Evolutionary conservation across 2,888 invertebrate species (phyloP).

Genomic region (Drosophila pegasa): DNA sequence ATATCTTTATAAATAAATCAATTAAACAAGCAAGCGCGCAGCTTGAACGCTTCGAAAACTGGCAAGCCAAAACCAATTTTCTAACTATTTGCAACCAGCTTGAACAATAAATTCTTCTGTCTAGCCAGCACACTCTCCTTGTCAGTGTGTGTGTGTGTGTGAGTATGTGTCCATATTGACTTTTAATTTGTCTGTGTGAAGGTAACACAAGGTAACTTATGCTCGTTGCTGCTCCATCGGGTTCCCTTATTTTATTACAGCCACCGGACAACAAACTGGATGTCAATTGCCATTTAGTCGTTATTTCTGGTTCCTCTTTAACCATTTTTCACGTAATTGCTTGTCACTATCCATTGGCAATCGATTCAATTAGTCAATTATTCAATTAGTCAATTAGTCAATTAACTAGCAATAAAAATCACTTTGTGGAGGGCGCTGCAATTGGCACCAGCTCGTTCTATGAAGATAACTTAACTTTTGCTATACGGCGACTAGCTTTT

Average conservation of each 20-base stretch:
- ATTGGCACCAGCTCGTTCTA: not conserved
- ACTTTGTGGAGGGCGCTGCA: not conserved
- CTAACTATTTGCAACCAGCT: conserved; percentile 53
- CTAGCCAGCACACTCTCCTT: conserved; percentile 1
- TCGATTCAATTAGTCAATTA: conserved; percentile 22
- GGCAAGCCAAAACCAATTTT: conserved; percentile 30
- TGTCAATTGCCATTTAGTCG: conserved; percentile 24
- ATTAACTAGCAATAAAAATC: conserved; percentile 23
- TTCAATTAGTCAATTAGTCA: conserved; percentile 29
- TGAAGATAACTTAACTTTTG: not conserved
- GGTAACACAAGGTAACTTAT: conserved; percentile 37
- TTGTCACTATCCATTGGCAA: conserved; percentile 14
- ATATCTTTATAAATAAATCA: conserved; percentile 49
- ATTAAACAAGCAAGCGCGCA: conserved; percentile 46
- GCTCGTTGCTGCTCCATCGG: conserved; percentile 13
- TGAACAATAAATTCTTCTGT: conserved; percentile 61
- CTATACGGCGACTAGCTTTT: too few species aligned
- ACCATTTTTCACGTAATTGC: conserved; percentile 9
- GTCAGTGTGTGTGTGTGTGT: not conserved
- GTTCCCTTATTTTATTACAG: conserved; percentile 39
- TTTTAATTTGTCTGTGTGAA: conserved; percentile 61
- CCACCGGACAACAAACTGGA: conserved; percentile 1
- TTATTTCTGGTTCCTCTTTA: conserved; percentile 1
- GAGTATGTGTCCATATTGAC: conserved; percentile 49
- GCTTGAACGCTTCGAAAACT: conserved; percentile 2